Base-by-base conservation (phyloP, 1,140 invertebrate genomes). In the Calosoma granatense region DNA sequence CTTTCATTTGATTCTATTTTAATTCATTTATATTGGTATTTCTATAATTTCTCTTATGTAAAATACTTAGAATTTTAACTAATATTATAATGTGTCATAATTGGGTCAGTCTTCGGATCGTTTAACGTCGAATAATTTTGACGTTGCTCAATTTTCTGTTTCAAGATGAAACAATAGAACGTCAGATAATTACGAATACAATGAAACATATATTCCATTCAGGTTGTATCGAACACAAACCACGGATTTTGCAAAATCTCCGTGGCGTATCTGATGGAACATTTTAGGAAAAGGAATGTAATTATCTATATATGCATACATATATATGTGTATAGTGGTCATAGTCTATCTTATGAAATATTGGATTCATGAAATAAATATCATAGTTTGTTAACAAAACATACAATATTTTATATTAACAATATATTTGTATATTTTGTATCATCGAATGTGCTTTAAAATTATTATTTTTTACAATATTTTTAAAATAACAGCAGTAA, bases 221-320 rank as follows among this genome's bases (percentile, higher is more conserved):
- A 30, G 26, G 14, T 14, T 47, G 9, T 47, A 47, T 47, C 17
- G 9, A 47, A 17, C 17, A 47, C 41, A 47, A 47, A 47, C 41
- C 17, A 17, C 41, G 41, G 41, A 47, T 11, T 47, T 47, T 47
- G 41, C 41, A 47, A 47, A 47, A 47, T 47, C 41, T 36, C n/a
- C 26, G 6, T 6, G 41, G 3, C 41, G 17, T 47, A 47, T 47
- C 9, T 47, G 41, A 47, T 30, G 6, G 26, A 14, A 30, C 14
- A 30, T 30, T 30, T 47, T 17, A 47, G 17, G 41, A 47, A 47
- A 17, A 12, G 17, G 15, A 11, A 12, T 12, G 17, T 17, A 9
- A 47, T 47, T 47, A 12, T 47, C 26, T 12, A 47, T 17, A 47
- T 17, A 47, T 9, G 17, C 17, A 47, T 12, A 47, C n/a, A n/a